These are phyloP conservation scores for Scolopax mira DNA, from an alignment of 2,113 vertebrate species.

Conservation along the genomic window DNA sequence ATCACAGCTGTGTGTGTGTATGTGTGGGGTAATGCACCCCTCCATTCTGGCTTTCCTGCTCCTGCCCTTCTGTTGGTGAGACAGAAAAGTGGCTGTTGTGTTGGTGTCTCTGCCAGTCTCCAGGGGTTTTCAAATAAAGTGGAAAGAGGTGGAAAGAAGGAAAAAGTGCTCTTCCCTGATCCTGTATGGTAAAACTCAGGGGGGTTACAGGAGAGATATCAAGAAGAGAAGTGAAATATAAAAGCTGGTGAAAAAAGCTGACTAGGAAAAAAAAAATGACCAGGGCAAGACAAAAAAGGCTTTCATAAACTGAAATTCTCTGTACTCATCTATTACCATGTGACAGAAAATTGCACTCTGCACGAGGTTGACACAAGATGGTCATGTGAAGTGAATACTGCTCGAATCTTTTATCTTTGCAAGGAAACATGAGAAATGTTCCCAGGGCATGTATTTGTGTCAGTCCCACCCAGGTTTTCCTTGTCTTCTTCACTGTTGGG, in stretches of 20 bases:
- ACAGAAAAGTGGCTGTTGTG: neutral
- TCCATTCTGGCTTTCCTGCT: neutral
- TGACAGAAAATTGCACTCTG: neutral
- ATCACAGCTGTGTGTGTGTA: neutral
- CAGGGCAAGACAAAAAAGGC: neutral
- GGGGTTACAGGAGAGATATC: neutral
- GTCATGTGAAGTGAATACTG: neutral
- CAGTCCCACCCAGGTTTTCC: neutral
- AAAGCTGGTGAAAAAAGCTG: neutral
- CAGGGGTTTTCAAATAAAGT: neutral
- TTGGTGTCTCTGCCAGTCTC: neutral
- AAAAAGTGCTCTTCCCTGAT: neutral
- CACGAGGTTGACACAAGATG: neutral
- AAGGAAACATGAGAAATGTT: neutral
- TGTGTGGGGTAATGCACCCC: neutral
- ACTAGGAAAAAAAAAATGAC: neutral
- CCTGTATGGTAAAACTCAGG: neutral
- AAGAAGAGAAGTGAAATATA: neutral
- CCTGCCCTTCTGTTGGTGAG: neutral
- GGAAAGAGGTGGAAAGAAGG: neutral
- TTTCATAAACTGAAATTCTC: neutral
- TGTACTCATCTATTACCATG: neutral
- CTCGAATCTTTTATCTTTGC: neutral
- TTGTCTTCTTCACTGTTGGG: neutral
- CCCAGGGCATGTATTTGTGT: neutral